Conservation (phyloP, 1,140 invertebrate species). For the Cherax quadricarinatus region DNA sequence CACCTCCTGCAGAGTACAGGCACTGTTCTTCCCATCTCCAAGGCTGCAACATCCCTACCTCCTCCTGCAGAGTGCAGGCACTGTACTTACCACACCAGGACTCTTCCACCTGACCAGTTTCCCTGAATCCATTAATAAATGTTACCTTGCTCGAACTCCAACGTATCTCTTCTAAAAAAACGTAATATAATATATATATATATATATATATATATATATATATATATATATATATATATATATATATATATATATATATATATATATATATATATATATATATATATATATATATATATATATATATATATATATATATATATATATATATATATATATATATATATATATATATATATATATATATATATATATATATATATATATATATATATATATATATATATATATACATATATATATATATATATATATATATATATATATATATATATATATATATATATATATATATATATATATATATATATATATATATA, state of each 20-base stretch:
- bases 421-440: too few relatives aligned
- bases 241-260: conserved; percentile 46
- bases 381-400: conserved; percentile 40
- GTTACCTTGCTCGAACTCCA: too few relatives aligned
- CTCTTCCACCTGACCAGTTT: too few relatives aligned
- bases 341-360: conserved; percentile 43
- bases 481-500: too few relatives aligned
- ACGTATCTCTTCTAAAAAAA: too few relatives aligned
- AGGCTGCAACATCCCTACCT: too few relatives aligned
- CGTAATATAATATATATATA: conserved; percentile 23
- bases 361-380: conserved; percentile 45
- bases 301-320: conserved; percentile 56
- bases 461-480: too few relatives aligned
- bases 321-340: conserved; percentile 60
- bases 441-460: too few relatives aligned
- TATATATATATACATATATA: too few relatives aligned
- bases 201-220: conserved; percentile 46
- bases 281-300: conserved; percentile 44
- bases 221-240: conserved; percentile 48
- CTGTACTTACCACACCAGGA: too few relatives aligned
- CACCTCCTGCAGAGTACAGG: neutral
- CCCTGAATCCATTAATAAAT: too few relatives aligned
- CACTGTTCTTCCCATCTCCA: neutral
- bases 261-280: conserved; percentile 23
- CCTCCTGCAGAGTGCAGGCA: neutral